phyloP scores from a whole-genome alignment of 1,140 invertebrate species.

The Chelonus insularis region DNA sequence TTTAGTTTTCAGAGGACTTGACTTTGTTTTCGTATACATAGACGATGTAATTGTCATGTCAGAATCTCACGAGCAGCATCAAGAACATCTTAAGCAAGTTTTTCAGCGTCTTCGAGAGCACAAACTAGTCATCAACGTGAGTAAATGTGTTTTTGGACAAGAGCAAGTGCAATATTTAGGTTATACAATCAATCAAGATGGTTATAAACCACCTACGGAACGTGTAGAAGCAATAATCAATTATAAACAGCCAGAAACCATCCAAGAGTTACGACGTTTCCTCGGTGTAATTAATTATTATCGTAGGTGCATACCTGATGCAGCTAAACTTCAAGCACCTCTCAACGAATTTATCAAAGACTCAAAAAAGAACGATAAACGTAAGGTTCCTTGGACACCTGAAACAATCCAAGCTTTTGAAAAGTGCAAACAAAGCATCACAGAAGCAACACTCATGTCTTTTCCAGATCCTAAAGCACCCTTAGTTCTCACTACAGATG shows the following conservation, averaged over 20 bases:
- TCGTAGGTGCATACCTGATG: slow-evolving; percentile 36
- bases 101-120: slow-evolving; percentile 2
- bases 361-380: slow-evolving; percentile 38
- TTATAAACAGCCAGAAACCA: slow-evolving; percentile 39
- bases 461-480: slow-evolving; percentile 30
- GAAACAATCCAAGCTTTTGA: slow-evolving; percentile 44
- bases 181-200: slow-evolving; percentile 38
- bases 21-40: slow-evolving; percentile 1
- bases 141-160: slow-evolving; percentile 18
- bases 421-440: slow-evolving; percentile 46
- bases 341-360: slow-evolving; percentile 33
- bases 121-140: slow-evolving; percentile 7
- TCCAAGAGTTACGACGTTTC: slow-evolving; percentile 45
- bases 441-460: slow-evolving; percentile 34
- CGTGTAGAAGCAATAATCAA: slow-evolving; percentile 37
- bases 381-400: slow-evolving; percentile 40
- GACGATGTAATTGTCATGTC: slow-evolving; percentile 18
- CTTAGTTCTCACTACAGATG: slow-evolving; percentile 39
- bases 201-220: slow-evolving; percentile 37
- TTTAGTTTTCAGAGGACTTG: not conserved
- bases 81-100: slow-evolving; percentile 1
- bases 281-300: slow-evolving; percentile 55
- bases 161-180: slow-evolving; percentile 35
- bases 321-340: slow-evolving; percentile 33
- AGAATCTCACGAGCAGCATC: not conserved